Conservation (phyloP, 1,140 invertebrate species). For the Diachasma alloeum region DNA sequence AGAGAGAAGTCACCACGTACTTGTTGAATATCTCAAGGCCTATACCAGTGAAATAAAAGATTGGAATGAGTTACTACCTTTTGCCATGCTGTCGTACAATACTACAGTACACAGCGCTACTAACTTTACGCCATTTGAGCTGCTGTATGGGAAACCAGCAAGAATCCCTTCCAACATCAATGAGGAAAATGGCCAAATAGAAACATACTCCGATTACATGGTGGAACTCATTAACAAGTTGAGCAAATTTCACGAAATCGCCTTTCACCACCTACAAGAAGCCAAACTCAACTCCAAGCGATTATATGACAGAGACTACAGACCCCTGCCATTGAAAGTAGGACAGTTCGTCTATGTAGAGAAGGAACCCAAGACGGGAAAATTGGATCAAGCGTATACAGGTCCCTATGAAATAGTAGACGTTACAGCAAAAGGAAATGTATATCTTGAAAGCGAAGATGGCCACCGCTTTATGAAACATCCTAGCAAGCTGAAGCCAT, state of each 20-base stretch:
- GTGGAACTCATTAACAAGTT: not conserved
- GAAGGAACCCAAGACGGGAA: too few species aligned
- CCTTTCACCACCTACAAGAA: not conserved
- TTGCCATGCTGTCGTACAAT: slow-evolving; percentile 2
- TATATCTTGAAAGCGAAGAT: slow-evolving; percentile 13
- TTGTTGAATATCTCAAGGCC: slow-evolving; percentile 37
- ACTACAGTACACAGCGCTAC: slow-evolving; percentile 41
- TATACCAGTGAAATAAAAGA: slow-evolving; percentile 39
- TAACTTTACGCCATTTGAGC: slow-evolving; percentile 34
- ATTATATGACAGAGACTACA: not conserved
- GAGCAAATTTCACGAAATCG: not conserved
- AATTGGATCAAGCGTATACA: too few species aligned
- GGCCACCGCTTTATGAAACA: not conserved
- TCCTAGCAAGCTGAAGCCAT: not conserved
- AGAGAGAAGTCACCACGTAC: slow-evolving; percentile 23
- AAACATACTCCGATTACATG: not conserved
- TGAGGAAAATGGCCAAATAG: not conserved
- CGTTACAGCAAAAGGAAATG: slow-evolving; percentile 11
- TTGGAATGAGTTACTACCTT: slow-evolving; percentile 50
- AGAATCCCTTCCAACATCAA: slow-evolving; percentile 23
- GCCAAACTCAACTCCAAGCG: not conserved
- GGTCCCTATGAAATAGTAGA: slow-evolving; percentile 2
- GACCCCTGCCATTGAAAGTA: not conserved
- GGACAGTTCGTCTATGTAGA: not conserved
- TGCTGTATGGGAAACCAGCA: slow-evolving; percentile 38